Evolutionary conservation across 37 sponge, comb jelly and placozoan genomes (phyloP).

Genomic region (Haliclona indistincta): DNA sequence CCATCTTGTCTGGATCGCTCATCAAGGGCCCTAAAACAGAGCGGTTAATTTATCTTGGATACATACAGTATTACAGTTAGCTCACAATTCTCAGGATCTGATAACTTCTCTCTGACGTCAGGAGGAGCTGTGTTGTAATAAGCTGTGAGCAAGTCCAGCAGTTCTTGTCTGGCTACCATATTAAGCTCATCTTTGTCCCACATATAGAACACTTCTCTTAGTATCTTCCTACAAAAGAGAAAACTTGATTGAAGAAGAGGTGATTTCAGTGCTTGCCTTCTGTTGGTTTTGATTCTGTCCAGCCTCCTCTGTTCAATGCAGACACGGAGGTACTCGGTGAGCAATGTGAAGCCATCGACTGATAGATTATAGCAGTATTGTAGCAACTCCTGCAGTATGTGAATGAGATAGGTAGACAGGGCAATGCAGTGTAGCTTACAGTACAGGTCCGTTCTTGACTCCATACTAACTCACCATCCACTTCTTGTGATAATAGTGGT

Average conservation of each 20-base stretch:
- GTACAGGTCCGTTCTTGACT: no score
- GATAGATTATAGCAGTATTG: no score
- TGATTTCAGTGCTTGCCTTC: conserved; percentile 8
- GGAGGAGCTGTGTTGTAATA: conserved; percentile 36
- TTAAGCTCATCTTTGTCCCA: conserved; percentile 59
- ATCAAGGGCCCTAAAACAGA: no score
- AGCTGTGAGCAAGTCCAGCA: conserved; percentile 45
- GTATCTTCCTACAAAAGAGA: conserved; percentile 13
- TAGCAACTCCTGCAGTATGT: no score
- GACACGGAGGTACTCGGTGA: conserved; percentile 21
- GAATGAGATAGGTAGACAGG: no score
- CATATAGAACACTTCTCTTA: conserved; percentile 37
- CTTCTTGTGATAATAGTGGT: no score
- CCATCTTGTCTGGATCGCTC: no score
- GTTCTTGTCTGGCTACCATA: conserved; percentile 39
- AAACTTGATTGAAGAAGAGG: background rate
- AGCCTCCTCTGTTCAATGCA: conserved; percentile 20
- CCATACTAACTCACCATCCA: no score
- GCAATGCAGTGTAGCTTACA: no score
- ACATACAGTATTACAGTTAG: no score
- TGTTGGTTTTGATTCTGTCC: background rate
- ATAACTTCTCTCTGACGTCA: conserved; percentile 6
- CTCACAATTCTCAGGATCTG: conserved; percentile 53
- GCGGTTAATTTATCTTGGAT: no score
- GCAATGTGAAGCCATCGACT: conserved; percentile 10